Base-by-base conservation (phyloP, 2,113 vertebrate genomes). In the Falco punctatus region DNA sequence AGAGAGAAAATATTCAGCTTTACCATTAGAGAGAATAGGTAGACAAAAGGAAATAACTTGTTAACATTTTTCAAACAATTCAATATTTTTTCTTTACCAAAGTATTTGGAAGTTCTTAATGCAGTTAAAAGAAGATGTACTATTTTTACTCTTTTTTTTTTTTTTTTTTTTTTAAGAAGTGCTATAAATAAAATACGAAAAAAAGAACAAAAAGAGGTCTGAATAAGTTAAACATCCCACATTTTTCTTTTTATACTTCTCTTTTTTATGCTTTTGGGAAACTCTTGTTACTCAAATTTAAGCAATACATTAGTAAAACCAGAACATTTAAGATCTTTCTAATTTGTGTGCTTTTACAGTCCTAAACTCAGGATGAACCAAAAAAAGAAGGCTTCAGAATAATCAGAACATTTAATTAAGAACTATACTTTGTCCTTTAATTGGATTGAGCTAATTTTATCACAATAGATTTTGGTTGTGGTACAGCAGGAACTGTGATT, bases 401-500 rank as follows among this genome's bases (percentile, higher is more conserved):
- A 89, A 93, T 91, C 81, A 94, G 92, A 94, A 94, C 85, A 91
- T 95, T 96, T 95, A 96, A 97, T 97, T 98, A 97, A 94, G 78
- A 52, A 54, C 91, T 86, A 24, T 79, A 69, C 57, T 94, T 92
- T 88, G 82, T 88, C 90, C 67, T 78, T 92, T 98, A 95, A 97
- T 96, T 93, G 73, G 35, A 95, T 93, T 91, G 81, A 67, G 86
- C 78, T 98, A 97, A 96, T 97, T 96, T 96, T 97, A 96, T 97
- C 81, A 81, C 77, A 74, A 95, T 95, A 66, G 96, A 95, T 96
- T 90, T 89, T 87, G 51, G 54, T 92, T 86, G 73, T 0, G 2
- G 19, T 51, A 3, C 49, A 72, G 77, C 40, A 83, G 84, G 80
- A 94, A 42, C 35, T 66, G 74, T 61, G 90, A 92, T 89, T 75